Percentiles rank a stretch among this genome's conserved stretches.
phyloP scores from a whole-genome alignment of 2,797 vertebrate genomes.

The Alectoris magna region DNA sequence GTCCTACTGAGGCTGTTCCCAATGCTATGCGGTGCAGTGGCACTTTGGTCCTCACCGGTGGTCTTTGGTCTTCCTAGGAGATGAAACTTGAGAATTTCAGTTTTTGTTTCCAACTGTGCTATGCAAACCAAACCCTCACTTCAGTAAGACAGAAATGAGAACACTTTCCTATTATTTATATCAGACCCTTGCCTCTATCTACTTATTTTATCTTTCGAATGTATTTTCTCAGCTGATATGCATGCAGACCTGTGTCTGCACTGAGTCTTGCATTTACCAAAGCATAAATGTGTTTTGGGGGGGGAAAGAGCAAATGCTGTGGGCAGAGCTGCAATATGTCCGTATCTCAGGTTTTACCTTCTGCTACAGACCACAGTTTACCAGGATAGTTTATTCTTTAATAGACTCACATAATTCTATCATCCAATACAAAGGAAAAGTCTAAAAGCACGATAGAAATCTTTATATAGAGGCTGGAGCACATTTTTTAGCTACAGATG shows the following conservation, averaged over 20 bases:
- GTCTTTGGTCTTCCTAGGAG: background rate
- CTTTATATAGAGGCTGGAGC: slow-evolving; percentile 14
- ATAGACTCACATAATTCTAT: background rate
- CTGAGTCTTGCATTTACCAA: background rate
- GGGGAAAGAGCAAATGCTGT: background rate
- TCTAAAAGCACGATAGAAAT: background rate
- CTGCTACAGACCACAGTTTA: background rate
- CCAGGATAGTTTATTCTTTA: background rate
- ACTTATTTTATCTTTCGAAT: background rate
- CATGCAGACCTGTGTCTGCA: background rate
- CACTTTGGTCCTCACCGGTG: background rate
- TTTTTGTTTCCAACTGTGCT: background rate
- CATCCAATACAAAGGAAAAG: background rate
- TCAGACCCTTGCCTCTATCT: background rate
- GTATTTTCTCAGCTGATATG: background rate
- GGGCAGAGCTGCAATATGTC: background rate
- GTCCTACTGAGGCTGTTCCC: background rate
- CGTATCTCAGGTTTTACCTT: background rate
- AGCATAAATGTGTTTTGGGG: fast-evolving
- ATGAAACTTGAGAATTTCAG: background rate
- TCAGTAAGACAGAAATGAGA: background rate
- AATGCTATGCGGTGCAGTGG: background rate
- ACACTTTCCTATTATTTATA: background rate
- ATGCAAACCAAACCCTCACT: background rate
- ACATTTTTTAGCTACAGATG: slow-evolving; percentile 64